Evolutionary conservation across 2,797 vertebrate species (phyloP).

Genomic region (Propithecus perrieri): DNA sequence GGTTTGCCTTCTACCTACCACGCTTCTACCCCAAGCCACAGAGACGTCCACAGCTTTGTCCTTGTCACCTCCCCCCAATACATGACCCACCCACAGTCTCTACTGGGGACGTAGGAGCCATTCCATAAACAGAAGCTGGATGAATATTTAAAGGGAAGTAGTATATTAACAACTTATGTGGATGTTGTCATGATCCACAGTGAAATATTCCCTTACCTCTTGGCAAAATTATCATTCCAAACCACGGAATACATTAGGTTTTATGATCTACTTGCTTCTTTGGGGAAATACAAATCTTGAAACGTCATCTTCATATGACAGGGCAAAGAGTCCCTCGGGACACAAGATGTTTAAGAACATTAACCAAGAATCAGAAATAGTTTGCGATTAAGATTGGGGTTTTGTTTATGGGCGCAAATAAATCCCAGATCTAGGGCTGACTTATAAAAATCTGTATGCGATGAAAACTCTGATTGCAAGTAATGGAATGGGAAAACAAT

Average conservation of each 20-base stretch:
- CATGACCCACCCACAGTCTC: not conserved
- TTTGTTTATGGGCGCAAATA: constrained; percentile 84
- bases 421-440: constrained; percentile 78
- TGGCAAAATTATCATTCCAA: constrained; percentile 85
- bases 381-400: constrained; percentile 83
- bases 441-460: constrained; percentile 79
- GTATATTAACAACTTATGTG: constrained; percentile 39
- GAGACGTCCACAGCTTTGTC: not conserved
- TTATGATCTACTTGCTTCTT: constrained; percentile 84
- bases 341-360: constrained; percentile 83
- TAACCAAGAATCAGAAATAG: constrained; percentile 85
- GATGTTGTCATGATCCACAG: constrained; percentile 68
- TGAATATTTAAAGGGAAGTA: constrained; percentile 65
- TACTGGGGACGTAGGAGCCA: not conserved
- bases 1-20: not conserved
- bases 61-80: rapidly evolving
- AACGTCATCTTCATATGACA: constrained; percentile 84
- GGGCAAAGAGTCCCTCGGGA: constrained; percentile 83
- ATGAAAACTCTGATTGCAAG: constrained; percentile 72
- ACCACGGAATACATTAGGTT: constrained; percentile 86
- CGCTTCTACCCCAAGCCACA: not conserved
- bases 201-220: constrained; percentile 81
- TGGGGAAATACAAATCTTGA: constrained; percentile 84
- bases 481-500: constrained; percentile 60
- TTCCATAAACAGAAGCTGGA: not conserved